Percentiles rank a stretch among this genome's conserved stretches.
These are phyloP conservation scores for Halcyon smyrnensis DNA, from an alignment of 2,797 vertebrate species.

Conservation along the genomic window DNA sequence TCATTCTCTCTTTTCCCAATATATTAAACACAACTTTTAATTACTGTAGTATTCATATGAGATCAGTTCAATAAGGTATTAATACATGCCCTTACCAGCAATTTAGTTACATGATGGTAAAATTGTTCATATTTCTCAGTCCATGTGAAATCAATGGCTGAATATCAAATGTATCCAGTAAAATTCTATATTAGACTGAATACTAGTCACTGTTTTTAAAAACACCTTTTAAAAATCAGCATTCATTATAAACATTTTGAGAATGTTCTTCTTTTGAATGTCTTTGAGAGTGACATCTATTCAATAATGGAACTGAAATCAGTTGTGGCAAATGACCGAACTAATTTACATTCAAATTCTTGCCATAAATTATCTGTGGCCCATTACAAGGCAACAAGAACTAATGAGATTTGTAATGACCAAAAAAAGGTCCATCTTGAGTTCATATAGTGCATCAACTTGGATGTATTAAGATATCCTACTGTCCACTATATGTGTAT, in stretches of 20 bases:
- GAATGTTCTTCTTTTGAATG: not conserved
- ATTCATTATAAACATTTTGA: not conserved
- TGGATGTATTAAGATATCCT: not conserved
- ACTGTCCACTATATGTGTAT: not conserved
- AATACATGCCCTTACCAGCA: not conserved
- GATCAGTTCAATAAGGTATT: not conserved
- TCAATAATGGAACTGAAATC: not conserved
- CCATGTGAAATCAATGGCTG: not conserved
- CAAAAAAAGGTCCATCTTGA: not conserved
- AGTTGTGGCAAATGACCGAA: not conserved
- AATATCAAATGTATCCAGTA: not conserved
- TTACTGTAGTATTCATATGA: not conserved
- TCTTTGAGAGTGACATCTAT: not conserved
- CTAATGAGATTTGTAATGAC: slow-evolving; percentile 12
- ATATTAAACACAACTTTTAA: not conserved
- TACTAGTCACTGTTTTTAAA: not conserved
- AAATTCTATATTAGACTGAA: not conserved
- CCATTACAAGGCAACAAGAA: not conserved
- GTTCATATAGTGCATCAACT: not conserved
- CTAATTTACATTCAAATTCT: slow-evolving; percentile 5
- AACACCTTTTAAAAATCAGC: not conserved
- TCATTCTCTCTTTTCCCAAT: not conserved
- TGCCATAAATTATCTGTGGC: not conserved
- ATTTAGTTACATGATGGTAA: not conserved
- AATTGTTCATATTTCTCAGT: not conserved